Conservation (phyloP, 2,888 invertebrate genomes). For the Sinotaia quadrata region DNA sequence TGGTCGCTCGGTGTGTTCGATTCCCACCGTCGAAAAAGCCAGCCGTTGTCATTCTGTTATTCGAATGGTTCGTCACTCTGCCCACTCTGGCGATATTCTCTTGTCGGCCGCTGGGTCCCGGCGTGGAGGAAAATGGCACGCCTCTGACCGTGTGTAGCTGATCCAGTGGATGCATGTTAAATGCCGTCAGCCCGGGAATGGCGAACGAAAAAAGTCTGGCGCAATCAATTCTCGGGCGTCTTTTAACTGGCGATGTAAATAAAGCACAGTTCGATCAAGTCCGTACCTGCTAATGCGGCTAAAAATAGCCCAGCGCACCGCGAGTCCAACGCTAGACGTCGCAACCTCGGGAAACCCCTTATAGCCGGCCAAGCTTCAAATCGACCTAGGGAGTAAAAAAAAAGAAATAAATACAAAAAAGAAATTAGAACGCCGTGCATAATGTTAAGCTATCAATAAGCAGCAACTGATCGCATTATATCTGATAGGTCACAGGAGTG, state of each 20-base stretch:
- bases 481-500: too few relatives aligned
- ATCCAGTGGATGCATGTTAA: conserved; percentile 33
- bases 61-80: not conserved
- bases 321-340: not conserved
- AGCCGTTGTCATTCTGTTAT: not conserved
- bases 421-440: too few relatives aligned
- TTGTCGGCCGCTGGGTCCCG: not conserved
- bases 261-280: conserved; percentile 33
- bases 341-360: conserved; percentile 3
- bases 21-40: not conserved
- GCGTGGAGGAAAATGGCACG: not conserved
- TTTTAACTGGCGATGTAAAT: conserved; percentile 47
- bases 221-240: conserved; percentile 39
- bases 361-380: not conserved
- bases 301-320: not conserved
- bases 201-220: conserved; percentile 5
- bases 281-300: conserved; percentile 34
- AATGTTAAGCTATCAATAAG: too few relatives aligned
- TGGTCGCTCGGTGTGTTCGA: conserved; percentile 66
- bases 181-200: conserved; percentile 1
- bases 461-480: too few relatives aligned
- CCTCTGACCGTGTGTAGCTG: conserved; percentile 13
- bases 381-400: too few relatives aligned
- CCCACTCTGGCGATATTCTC: not conserved
- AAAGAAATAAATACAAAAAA: too few relatives aligned